Evolutionary conservation across 2,113 vertebrate species (phyloP).

Genomic region (Pholis gunnellus): DNA sequence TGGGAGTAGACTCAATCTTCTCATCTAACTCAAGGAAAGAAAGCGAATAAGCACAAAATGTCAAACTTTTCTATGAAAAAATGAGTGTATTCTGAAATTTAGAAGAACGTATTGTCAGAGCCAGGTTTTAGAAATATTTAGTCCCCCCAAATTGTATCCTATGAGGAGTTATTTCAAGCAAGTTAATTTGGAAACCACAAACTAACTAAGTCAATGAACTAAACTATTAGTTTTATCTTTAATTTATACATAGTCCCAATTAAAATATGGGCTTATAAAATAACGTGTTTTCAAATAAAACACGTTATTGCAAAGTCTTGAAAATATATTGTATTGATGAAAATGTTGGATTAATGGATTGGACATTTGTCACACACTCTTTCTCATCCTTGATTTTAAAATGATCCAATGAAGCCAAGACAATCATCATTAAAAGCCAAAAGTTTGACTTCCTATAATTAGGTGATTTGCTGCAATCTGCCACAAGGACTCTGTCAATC

Average conservation of each 20-base stretch:
- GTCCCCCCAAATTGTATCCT: neutral
- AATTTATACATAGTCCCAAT: neutral
- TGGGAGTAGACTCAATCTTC: neutral
- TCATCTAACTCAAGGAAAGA: neutral
- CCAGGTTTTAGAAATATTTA: neutral
- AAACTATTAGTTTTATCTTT: neutral
- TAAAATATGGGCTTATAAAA: neutral
- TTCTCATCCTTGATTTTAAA: conserved; percentile 4
- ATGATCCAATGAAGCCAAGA: conserved; percentile 52
- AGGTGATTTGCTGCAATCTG: conserved; percentile 73
- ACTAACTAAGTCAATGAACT: neutral
- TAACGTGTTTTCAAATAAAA: neutral
- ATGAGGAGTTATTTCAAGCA: neutral
- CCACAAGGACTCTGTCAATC: conserved; percentile 64
- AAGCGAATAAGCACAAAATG: neutral
- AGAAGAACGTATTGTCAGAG: neutral
- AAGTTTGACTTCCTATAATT: conserved; percentile 67
- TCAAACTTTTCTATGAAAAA: neutral
- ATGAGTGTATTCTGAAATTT: neutral
- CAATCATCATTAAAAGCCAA: conserved; percentile 56
- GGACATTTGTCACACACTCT: conserved; percentile 12
- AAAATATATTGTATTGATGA: neutral
- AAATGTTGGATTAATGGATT: neutral
- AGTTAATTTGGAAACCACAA: neutral
- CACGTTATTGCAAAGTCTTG: neutral